phyloP scores from a whole-genome alignment of 2,113 vertebrate species.

The Microtus pennsylvanicus region DNA sequence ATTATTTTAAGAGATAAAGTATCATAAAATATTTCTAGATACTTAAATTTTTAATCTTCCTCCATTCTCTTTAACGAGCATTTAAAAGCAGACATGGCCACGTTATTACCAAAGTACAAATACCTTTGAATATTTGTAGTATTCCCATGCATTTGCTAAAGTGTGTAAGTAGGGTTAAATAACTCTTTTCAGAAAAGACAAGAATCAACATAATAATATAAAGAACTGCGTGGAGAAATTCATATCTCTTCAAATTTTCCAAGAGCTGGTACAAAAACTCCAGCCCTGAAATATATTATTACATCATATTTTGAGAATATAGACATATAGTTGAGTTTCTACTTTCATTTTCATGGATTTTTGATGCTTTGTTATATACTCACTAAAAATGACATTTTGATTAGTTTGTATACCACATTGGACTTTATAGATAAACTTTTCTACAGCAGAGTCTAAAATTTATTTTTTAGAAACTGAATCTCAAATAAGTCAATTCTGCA shows the following conservation, averaged over 20 bases:
- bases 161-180: not conserved
- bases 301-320: not conserved
- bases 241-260: not conserved
- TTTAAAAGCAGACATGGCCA: not conserved
- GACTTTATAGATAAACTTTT: not conserved
- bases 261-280: not conserved
- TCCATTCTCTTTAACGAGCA: not conserved
- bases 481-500: not conserved
- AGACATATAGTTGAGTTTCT: not conserved
- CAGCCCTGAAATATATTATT: not conserved
- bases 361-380: not conserved
- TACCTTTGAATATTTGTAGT: not conserved
- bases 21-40: not conserved
- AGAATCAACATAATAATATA: not conserved
- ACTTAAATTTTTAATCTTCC: not conserved
- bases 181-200: not conserved
- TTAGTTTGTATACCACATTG: not conserved
- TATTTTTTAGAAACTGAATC: not conserved
- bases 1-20: not conserved
- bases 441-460: not conserved
- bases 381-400: not conserved
- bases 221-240: not conserved
- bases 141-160: not conserved
- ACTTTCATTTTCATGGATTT: not conserved
- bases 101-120: not conserved